Evolutionary conservation across 2,797 vertebrate species (phyloP), one percentile per base, ranked within the genome.

Genomic region (Crax fasciolata): DNA sequence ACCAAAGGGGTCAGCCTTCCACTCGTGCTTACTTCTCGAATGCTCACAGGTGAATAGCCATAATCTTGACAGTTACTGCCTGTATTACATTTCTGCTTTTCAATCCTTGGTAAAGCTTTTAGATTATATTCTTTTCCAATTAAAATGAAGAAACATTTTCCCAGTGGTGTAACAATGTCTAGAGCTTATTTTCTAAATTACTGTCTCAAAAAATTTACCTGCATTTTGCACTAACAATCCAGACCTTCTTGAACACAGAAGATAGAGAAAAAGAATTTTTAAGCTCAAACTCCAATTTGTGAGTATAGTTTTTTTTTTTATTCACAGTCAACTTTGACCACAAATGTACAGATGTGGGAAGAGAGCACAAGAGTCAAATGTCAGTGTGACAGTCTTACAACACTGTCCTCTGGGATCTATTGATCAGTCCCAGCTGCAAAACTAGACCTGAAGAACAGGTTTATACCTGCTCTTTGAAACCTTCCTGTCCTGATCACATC

Each of bases 1-100:
- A 94, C 30, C 27, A 73, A 41, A 88, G 59, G 55, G 82, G 54
- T 93, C 90, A 96, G 59, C 27, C 71, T 72, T 93, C 35, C 89
- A 96, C 62, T 81, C 59, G 48, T 59, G 38, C 66, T 87, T 75
- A 67, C 27, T 93, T 83, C 75, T 59, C 58, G 71, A 70, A 83
- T 57, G 32, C 15, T 58, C 75, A 78, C 77, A 93, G 61, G 78
- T 92, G 92, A 83, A 84, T 18, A 91, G 35, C 28, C 35, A 12
- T 59, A 55, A 74, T 63, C 84, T 84, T 81, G 73, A 54, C 51
- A 59, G 35, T 67, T 3, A 68, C 11, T 85, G 17, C 58, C 38
- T 75, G 27, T 70, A 23, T 46, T 83, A 81, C 49, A 51, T 86
- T 91, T 77, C 59, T 59, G 65, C 23, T 90, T 44, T 88, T 68